Conservation (phyloP, 2,888 invertebrate species). For the Trissoscelio sp. region DNA sequence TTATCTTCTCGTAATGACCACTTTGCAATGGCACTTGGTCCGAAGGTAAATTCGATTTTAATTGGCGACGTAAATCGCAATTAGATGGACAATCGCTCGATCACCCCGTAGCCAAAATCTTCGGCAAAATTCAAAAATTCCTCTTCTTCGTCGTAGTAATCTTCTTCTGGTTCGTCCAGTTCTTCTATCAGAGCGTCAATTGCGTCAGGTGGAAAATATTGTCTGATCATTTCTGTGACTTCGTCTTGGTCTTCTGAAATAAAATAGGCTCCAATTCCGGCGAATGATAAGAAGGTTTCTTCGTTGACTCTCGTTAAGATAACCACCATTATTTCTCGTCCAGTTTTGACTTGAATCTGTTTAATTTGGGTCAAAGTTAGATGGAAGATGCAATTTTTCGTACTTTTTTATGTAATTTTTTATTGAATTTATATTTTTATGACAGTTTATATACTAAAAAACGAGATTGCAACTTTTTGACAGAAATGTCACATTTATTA, state of each 20-base stretch:
- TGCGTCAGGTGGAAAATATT: slow-evolving; percentile 88
- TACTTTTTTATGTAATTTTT: too few relatives aligned
- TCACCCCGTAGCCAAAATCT: slow-evolving; percentile 57
- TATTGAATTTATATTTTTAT: too few relatives aligned
- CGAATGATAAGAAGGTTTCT: slow-evolving; percentile 87
- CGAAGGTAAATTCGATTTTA: slow-evolving; percentile 34
- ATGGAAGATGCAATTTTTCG: too few relatives aligned
- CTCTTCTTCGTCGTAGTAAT: slow-evolving; percentile 55
- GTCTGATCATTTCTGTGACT: slow-evolving; percentile 87
- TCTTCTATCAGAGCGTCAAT: slow-evolving; percentile 64
- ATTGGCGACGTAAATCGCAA: slow-evolving; percentile 10
- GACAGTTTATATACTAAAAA: too few relatives aligned
- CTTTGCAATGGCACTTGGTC: too few relatives aligned
- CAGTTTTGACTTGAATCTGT: slow-evolving; percentile 74
- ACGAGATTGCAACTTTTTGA: too few relatives aligned
- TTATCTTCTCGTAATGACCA: slow-evolving; percentile 71
- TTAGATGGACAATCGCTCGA: slow-evolving; percentile 16
- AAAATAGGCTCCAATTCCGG: slow-evolving; percentile 88
- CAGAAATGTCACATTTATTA: too few relatives aligned
- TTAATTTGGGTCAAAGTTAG: too few relatives aligned
- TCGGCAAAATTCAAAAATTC: slow-evolving; percentile 55
- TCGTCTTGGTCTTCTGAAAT: slow-evolving; percentile 87
- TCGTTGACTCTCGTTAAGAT: slow-evolving; percentile 87
- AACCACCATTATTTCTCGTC: slow-evolving; percentile 84
- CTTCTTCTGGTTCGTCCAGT: slow-evolving; percentile 66